phyloP scores from a whole-genome alignment of 1,140 invertebrate species.

The Ylistrum balloti region DNA sequence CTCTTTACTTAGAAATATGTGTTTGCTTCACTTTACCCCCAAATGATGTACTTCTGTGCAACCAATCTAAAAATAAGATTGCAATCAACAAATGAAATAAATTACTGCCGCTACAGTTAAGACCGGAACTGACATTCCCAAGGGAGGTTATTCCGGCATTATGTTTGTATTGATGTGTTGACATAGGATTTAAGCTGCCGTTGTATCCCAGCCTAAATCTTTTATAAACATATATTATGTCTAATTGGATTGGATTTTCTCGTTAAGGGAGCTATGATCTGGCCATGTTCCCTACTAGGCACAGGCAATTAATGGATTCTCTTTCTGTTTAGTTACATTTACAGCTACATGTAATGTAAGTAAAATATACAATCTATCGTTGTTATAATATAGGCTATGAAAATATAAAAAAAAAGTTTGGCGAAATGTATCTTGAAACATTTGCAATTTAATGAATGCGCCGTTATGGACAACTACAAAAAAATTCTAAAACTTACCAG shows the following conservation, averaged over 20 bases:
- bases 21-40: not conserved
- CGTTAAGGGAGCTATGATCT: not conserved
- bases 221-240: slow-evolving; percentile 22
- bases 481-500: too few species aligned
- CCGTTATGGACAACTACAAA: too few species aligned
- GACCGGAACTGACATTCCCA: slow-evolving; percentile 36
- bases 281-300: not conserved
- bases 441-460: too few species aligned
- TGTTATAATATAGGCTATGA: too few species aligned
- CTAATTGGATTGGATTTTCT: slow-evolving; percentile 28
- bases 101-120: not conserved
- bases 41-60: too few species aligned
- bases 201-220: not conserved
- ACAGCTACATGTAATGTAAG: too few species aligned
- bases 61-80: too few species aligned
- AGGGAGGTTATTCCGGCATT: slow-evolving; percentile 3
- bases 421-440: too few species aligned
- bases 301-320: not conserved
- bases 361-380: too few species aligned
- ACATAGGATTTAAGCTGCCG: not conserved
- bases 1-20: too few species aligned
- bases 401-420: too few species aligned
- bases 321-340: not conserved
- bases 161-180: not conserved
- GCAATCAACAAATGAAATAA: not conserved